Evolutionary conservation across 2,797 vertebrate species (phyloP).

Genomic region (Chelidonichthys spinosus): DNA sequence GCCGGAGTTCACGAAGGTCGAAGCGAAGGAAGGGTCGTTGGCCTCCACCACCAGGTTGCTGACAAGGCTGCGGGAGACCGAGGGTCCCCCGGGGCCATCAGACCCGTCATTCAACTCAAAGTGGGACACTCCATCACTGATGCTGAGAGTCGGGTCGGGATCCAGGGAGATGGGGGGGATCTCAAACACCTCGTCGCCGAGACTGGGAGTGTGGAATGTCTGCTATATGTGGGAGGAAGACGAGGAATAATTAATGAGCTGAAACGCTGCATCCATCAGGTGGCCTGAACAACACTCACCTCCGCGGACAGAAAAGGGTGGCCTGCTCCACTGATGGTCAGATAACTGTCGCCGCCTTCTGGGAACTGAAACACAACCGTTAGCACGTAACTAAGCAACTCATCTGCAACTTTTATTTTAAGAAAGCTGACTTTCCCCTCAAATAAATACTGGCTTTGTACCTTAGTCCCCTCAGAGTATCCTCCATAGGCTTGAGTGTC

Average conservation of each 20-base stretch:
- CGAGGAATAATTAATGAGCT: too few species aligned
- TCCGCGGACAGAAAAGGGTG: conserved; percentile 90
- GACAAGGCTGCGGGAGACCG: conserved; percentile 77
- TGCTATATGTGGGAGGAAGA: conserved; percentile 59
- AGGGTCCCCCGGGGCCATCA: conserved; percentile 70
- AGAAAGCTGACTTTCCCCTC: neutral
- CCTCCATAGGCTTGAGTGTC: conserved; percentile 74
- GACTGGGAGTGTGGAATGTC: conserved; percentile 93
- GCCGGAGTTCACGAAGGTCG: conserved; percentile 82
- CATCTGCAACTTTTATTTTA: too few species aligned
- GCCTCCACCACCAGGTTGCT: conserved; percentile 82
- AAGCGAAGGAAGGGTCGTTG: conserved; percentile 85
- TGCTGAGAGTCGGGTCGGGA: conserved; percentile 88
- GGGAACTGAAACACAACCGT: conserved; percentile 81
- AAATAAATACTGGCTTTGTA: conserved; percentile 10
- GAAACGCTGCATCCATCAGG: too few species aligned
- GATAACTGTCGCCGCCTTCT: conserved; percentile 86
- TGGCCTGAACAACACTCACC: conserved; percentile 74
- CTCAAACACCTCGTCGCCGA: conserved; percentile 95
- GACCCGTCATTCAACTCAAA: conserved; percentile 85
- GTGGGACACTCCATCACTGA: conserved; percentile 89
- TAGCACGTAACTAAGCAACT: neutral
- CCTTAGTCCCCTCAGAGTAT: conserved; percentile 79
- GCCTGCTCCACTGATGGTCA: conserved; percentile 85
- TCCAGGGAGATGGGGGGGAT: conserved; percentile 94